Conservation (phyloP, 2,113 vertebrate genomes). For the Cyanistes caeruleus region DNA sequence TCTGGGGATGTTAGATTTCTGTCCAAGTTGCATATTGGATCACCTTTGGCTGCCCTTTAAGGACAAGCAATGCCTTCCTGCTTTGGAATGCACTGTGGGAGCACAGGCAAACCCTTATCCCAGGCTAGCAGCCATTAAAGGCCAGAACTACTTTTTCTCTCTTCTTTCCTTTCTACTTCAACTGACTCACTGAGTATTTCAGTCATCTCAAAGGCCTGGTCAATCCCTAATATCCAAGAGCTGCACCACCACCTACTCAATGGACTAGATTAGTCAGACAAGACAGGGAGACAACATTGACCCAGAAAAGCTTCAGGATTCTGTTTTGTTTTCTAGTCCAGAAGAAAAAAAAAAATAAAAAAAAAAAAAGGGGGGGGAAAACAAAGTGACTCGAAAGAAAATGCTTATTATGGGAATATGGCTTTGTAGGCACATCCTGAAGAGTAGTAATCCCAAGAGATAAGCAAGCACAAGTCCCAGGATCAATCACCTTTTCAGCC, state of each 20-base stretch:
- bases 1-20: rapidly evolving
- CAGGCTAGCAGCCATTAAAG: neutral
- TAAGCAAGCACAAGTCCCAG: neutral
- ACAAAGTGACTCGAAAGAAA: neutral
- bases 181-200: neutral
- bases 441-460: neutral
- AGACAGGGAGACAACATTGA: neutral
- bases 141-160: neutral
- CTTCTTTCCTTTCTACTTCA: neutral
- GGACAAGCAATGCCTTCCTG: neutral
- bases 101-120: neutral
- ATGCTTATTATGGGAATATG: neutral
- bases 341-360: neutral
- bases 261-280: neutral
- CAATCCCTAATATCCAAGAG: neutral
- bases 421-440: neutral
- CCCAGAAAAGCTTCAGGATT: neutral
- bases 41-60: neutral
- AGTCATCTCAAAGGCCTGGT: neutral
- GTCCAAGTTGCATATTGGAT: neutral
- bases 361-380: neutral
- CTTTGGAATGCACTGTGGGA: neutral
- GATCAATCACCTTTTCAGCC: neutral
- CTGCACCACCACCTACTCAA: neutral
- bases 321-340: neutral